A percentile compares a stretch with the other conserved stretches of the same genome.
These are phyloP conservation scores for Phaenicophaeus curvirostris DNA, from an alignment of 2,797 vertebrate species.

Conservation along the genomic window DNA sequence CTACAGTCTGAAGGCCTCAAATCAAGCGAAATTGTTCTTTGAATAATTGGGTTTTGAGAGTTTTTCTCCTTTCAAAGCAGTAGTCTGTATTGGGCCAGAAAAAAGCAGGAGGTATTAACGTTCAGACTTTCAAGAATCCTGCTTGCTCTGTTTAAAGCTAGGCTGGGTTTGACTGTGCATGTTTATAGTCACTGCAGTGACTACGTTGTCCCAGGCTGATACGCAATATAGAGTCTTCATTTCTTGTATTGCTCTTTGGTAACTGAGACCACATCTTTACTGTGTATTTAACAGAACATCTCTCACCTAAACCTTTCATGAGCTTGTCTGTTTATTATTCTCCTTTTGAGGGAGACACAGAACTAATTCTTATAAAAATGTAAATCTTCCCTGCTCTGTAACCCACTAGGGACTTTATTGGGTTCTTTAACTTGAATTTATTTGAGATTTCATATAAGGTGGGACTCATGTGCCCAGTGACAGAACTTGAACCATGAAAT, in stretches of 20 bases:
- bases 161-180: neutral
- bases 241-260: neutral
- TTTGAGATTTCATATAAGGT: neutral
- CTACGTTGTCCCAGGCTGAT: neutral
- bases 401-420: neutral
- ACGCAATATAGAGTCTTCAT: neutral
- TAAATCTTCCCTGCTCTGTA: neutral
- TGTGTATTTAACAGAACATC: neutral
- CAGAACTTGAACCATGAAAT: neutral
- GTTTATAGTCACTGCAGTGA: neutral
- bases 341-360: neutral
- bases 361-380: neutral
- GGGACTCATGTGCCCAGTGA: neutral
- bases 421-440: neutral
- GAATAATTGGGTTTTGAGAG: neutral
- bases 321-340: neutral
- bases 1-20: neutral
- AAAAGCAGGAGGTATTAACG: neutral
- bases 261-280: neutral
- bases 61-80: neutral
- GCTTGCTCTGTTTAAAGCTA: neutral
- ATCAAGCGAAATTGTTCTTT: neutral
- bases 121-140: neutral
- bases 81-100: neutral
- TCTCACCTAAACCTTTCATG: neutral